phyloP scores from a whole-genome alignment of 1,140 invertebrate genomes.

The Vanessa tameamea region DNA sequence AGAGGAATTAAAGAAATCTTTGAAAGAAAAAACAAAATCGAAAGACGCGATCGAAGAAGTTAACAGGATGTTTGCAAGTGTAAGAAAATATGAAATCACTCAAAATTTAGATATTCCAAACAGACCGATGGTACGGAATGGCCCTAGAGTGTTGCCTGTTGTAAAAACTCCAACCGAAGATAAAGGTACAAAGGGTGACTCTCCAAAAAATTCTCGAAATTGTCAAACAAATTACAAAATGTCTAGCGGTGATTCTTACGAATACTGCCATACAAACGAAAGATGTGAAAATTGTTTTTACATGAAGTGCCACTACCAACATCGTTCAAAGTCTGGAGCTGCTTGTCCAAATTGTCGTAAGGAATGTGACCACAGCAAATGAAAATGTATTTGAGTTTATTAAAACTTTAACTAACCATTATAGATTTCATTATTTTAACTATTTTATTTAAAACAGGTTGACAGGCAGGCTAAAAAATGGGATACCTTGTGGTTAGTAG shows the following conservation, averaged over 20 bases:
- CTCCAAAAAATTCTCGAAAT: conserved; percentile 41
- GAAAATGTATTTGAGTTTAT: background rate
- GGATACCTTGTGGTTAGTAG: background rate
- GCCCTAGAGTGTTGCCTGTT: conserved; percentile 66
- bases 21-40: conserved; percentile 63
- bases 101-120: conserved; percentile 45
- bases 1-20: conserved; percentile 63
- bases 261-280: conserved; percentile 38
- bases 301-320: conserved; percentile 44
- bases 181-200: conserved; percentile 9
- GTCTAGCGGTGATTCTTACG: conserved; percentile 63
- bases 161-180: conserved; percentile 53
- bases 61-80: conserved; percentile 70
- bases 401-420: background rate
- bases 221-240: conserved; percentile 52
- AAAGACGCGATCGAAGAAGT: conserved; percentile 72
- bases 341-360: conserved; percentile 41
- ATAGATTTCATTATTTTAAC: background rate
- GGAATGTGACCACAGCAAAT: background rate
- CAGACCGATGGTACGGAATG: conserved; percentile 57
- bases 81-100: conserved; percentile 43
- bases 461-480: no score
- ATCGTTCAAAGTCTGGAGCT: conserved; percentile 24
- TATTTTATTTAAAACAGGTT: background rate
- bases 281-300: conserved; percentile 34